A percentile compares a stretch with the other conserved stretches of the same genome.
Conservation (phyloP, 2,888 invertebrate genomes). For the Trileptium ribeirensis region DNA sequence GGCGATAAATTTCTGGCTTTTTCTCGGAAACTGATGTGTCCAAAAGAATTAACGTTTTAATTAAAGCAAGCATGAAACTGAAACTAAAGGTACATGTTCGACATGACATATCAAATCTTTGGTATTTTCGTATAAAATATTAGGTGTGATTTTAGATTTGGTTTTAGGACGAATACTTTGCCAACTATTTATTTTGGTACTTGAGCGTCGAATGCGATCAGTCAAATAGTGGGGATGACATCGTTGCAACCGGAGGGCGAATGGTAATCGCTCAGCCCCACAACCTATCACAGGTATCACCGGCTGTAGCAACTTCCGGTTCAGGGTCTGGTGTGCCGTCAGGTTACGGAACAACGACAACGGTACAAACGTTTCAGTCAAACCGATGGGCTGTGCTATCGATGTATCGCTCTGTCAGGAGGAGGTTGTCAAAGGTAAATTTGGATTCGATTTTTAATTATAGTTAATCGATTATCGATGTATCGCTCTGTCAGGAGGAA, state of each 20-base stretch:
- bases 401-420: constrained; percentile 83
- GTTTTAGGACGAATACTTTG: constrained; percentile 77
- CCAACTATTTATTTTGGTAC: constrained; percentile 96
- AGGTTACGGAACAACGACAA: not conserved
- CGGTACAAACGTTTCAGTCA: not conserved
- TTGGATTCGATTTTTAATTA: no score
- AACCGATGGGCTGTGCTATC: constrained; percentile 57
- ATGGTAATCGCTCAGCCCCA: not conserved
- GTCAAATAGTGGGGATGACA: not conserved
- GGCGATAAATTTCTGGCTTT: no score
- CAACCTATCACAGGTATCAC: not conserved
- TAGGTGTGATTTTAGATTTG: no score
- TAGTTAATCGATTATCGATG: no score
- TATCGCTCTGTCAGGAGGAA: constrained; percentile 79
- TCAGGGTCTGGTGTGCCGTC: not conserved
- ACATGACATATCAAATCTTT: no score
- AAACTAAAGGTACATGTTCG: no score
- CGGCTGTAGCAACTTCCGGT: not conserved
- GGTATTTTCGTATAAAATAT: no score
- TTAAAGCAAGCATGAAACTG: no score
- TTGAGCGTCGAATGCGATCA: constrained; percentile 87
- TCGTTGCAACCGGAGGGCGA: no score
- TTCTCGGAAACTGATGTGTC: no score
- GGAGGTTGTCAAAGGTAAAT: constrained; percentile 64
- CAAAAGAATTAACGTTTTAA: no score